A percentile compares a stretch with the other conserved stretches of the same genome.
Evolutionary conservation across 1,140 invertebrate species (phyloP).

Genomic region (Calycopis cecrops): DNA sequence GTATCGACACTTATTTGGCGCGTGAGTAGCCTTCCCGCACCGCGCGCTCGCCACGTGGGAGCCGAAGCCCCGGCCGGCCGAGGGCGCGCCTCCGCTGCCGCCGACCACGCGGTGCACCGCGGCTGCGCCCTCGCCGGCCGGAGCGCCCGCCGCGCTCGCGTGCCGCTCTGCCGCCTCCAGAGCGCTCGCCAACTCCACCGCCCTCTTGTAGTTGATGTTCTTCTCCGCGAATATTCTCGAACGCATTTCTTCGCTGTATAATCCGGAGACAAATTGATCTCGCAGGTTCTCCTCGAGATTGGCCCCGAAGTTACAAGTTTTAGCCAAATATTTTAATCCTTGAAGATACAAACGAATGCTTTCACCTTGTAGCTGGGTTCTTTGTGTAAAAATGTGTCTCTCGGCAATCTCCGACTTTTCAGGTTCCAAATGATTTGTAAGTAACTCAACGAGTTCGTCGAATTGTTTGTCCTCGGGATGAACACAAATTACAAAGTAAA

Average conservation of each 20-base stretch:
- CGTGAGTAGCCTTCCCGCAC: not conserved
- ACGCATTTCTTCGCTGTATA: conserved; percentile 29
- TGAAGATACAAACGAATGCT: conserved; percentile 28
- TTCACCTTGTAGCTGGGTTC: conserved; percentile 28
- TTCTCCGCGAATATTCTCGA: conserved; percentile 27
- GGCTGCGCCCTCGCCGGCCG: conserved; percentile 9
- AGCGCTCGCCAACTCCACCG: conserved; percentile 23
- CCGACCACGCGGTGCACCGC: conserved; percentile 15
- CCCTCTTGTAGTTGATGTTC: conserved; percentile 22
- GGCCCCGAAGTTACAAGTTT: conserved; percentile 29
- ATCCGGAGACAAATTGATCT: conserved; percentile 31
- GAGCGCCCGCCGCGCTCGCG: conserved; percentile 2
- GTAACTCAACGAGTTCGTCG: conserved; percentile 25
- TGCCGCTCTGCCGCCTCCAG: conserved; percentile 25
- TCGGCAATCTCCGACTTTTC: conserved; percentile 34
- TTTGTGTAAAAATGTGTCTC: conserved; percentile 41
- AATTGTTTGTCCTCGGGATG: conserved; percentile 29
- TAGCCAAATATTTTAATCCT: conserved; percentile 32
- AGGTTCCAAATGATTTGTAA: conserved; percentile 40
- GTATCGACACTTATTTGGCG: conserved; percentile 18
- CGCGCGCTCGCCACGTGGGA: not conserved
- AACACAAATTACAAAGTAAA: conserved; percentile 34
- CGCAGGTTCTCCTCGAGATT: conserved; percentile 25
- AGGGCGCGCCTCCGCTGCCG: not conserved
- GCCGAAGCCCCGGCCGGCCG: conserved; percentile 2